These are phyloP conservation scores for Phasia obesa DNA, from an alignment of 2,888 invertebrate genomes.

Conservation along the genomic window DNA sequence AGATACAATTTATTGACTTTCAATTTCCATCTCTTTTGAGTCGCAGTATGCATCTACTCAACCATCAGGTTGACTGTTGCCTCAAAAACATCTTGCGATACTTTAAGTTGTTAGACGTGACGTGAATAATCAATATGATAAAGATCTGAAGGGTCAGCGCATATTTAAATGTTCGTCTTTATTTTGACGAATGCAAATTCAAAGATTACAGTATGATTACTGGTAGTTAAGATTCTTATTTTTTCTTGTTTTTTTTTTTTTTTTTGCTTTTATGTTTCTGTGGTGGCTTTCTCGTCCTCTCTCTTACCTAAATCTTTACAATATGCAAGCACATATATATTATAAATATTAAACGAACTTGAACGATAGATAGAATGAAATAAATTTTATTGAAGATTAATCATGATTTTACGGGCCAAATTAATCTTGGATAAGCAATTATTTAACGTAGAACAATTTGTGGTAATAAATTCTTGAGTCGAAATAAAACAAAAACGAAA, in stretches of 20 bases:
- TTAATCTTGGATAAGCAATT: conserved; percentile 70
- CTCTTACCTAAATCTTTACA: conserved; percentile 20
- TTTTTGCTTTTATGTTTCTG: neutral
- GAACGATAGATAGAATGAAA: conserved; percentile 59
- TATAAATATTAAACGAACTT: conserved; percentile 39
- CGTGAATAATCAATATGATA: conserved; percentile 79
- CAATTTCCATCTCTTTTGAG: neutral
- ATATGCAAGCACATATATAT: neutral
- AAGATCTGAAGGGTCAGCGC: conserved; percentile 77
- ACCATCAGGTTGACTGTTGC: conserved; percentile 40
- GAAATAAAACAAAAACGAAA: conserved; percentile 3
- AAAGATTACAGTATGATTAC: conserved; percentile 80
- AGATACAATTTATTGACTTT: neutral
- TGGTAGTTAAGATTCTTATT: conserved; percentile 75
- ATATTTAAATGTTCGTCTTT: conserved; percentile 69
- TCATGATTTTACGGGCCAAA: conserved; percentile 62
- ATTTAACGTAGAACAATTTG: conserved; percentile 65
- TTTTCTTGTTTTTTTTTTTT: neutral
- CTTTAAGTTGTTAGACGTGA: conserved; percentile 76
- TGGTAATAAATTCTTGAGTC: conserved; percentile 60
- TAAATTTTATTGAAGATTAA: conserved; percentile 67
- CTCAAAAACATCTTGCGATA: conserved; percentile 45
- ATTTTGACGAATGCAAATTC: conserved; percentile 79
- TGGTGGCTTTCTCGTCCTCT: conserved; percentile 19
- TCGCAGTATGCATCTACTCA: conserved; percentile 11